A percentile compares a stretch with the other conserved stretches of the same genome.
Evolutionary conservation across 2,888 invertebrate species (phyloP).

Genomic region (Apamea anceps): DNA sequence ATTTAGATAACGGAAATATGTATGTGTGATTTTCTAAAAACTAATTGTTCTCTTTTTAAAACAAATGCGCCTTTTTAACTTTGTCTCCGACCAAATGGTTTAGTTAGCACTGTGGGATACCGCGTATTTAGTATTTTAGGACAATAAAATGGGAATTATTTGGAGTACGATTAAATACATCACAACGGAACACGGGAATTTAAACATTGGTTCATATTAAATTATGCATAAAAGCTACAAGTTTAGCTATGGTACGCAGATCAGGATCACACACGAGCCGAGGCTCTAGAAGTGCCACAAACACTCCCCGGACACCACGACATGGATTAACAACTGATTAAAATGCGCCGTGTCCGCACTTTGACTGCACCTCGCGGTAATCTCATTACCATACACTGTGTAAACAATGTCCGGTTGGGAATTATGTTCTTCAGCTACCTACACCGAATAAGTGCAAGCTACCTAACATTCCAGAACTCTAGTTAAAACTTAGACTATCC

Average conservation of each 20-base stretch:
- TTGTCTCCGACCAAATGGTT: not conserved
- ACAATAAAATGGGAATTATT: not conserved
- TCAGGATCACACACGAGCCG: not conserved
- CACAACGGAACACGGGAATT: not conserved
- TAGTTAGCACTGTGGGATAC: not conserved
- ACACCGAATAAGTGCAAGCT: not conserved
- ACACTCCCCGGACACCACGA: not conserved
- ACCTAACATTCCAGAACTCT: not conserved
- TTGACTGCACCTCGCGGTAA: not conserved
- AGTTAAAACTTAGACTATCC: too few species aligned
- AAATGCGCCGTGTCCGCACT: not conserved
- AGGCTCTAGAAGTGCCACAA: constrained; percentile 11
- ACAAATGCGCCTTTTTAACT: not conserved
- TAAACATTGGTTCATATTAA: not conserved
- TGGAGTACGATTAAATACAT: not conserved
- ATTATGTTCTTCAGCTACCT: not conserved
- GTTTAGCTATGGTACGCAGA: not conserved
- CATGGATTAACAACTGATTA: constrained; percentile 29
- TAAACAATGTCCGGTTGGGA: not conserved
- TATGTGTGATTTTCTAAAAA: not conserved
- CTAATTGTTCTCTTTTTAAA: too few species aligned
- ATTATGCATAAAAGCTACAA: not conserved
- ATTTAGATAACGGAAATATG: not conserved
- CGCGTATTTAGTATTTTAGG: not conserved
- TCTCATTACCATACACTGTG: constrained; percentile 11